Base-by-base conservation (phyloP, 2,113 vertebrate species). In the Microtus pennsylvanicus region DNA sequence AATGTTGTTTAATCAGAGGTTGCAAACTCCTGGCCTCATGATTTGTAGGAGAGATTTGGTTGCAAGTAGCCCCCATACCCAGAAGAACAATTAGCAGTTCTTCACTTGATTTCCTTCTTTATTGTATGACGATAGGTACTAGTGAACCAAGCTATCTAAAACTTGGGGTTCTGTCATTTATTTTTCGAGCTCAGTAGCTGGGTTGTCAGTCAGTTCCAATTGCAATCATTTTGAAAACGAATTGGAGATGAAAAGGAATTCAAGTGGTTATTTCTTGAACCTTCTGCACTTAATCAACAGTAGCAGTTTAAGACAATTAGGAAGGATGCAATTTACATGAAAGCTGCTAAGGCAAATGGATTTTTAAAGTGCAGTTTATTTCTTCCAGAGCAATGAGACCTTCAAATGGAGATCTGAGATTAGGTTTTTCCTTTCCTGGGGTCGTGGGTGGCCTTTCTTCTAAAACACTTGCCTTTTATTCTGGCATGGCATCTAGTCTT, bases 271-370 rank as follows among this genome's bases (percentile, higher is more conserved):
- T 93, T 93, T 94, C 38, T 50, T 1, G 2, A 91, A 78, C 21
- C 76, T 92, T 75, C 95, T 95, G 47, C 94, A 67, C 92, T 97
- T 97, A 97, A 92, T 97, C 96, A 97, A 92, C 74, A 30, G 42
- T 87, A 82, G 47, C 47, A 93, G 72, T 91, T 50, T 95, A 91
- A 96, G 96, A 87, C 97, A 95, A 97, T 97, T 96, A 94, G 47
- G 74, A 92, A 95, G 87, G 93, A 96, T 90, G 55, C 52, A 95
- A 96, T 96, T 97, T 97, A 70, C 92, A 78, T 78, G 67, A 92
- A 94, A 86, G 35, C 92, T 97, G 61, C 50, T 89, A 92, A 94
- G 87, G 72, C 52, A 94, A 89, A 87, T 97, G 30, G 80, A 7
- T 95, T 97, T 95, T 47, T 91, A 42, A 90, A 52, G 26, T 82